Percentiles rank a stretch among this genome's conserved stretches.
These are phyloP conservation scores for Empidonax alnorum DNA, from an alignment of 2,113 vertebrate species.

Conservation along the genomic window DNA sequence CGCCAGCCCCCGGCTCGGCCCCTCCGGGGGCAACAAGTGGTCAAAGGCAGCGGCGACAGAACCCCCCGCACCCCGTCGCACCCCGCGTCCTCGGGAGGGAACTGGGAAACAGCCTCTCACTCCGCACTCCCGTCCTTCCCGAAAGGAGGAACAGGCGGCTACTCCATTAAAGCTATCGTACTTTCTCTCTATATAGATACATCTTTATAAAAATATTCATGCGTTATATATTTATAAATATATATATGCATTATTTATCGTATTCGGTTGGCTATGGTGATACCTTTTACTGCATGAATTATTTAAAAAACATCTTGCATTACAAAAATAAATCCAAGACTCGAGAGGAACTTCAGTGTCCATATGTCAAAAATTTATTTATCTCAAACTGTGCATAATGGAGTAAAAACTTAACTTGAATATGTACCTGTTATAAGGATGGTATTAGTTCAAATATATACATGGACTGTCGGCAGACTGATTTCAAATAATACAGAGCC, in stretches of 20 bases:
- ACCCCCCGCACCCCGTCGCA: background rate
- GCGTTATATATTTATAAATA: background rate
- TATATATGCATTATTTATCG: background rate
- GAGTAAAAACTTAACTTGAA: conserved; percentile 99
- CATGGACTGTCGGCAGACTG: conserved; percentile 94
- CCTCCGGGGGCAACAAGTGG: conserved; percentile 75
- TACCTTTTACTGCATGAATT: background rate
- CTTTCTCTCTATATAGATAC: background rate
- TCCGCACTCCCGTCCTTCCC: background rate
- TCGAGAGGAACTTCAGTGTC: conserved; percentile 92
- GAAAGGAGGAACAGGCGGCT: background rate
- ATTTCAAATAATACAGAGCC: conserved; percentile 91
- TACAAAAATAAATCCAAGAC: conserved; percentile 91
- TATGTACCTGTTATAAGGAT: conserved; percentile 99
- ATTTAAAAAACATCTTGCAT: conserved; percentile 26
- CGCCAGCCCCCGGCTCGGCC: conserved; percentile 4
- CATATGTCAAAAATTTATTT: conserved; percentile 99
- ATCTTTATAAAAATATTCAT: background rate
- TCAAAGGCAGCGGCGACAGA: background rate
- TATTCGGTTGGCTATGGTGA: background rate
- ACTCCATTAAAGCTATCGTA: background rate
- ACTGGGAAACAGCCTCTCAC: background rate
- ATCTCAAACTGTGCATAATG: conserved; percentile 99
- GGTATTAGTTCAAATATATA: conserved; percentile 99
- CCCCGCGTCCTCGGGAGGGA: background rate